These are phyloP conservation scores for Dione vanillae DNA, from an alignment of 2,888 invertebrate genomes.

Conservation along the genomic window DNA sequence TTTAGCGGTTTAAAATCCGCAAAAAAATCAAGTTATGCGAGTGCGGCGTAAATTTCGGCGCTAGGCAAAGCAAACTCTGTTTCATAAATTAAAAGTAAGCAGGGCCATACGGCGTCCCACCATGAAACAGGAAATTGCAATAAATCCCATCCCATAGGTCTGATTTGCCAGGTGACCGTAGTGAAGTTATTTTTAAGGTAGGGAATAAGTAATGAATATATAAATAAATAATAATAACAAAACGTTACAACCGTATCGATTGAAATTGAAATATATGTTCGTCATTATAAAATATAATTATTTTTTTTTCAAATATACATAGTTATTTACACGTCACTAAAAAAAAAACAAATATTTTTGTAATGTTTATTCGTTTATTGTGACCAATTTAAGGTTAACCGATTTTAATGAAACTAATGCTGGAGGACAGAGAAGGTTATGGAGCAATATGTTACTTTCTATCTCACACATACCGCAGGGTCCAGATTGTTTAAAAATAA, in stretches of 20 bases:
- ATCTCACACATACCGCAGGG: too few relatives aligned
- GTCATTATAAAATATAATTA: too few relatives aligned
- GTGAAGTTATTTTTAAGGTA: background rate
- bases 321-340: too few relatives aligned
- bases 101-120: conserved; percentile 53
- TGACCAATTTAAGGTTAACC: too few relatives aligned
- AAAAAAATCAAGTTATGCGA: conserved; percentile 44
- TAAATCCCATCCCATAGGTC: conserved; percentile 58
- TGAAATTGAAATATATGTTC: background rate
- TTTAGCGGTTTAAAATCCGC: conserved; percentile 44
- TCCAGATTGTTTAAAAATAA: too few relatives aligned
- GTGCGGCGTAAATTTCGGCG: conserved; percentile 45
- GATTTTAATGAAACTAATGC: too few relatives aligned
- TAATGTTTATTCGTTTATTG: too few relatives aligned
- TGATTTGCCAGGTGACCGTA: conserved; percentile 41
- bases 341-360: too few relatives aligned
- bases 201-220: conserved; percentile 18
- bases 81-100: conserved; percentile 74
- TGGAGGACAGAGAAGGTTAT: too few relatives aligned
- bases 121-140: conserved; percentile 55
- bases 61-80: conserved; percentile 55
- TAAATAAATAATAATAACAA: conserved; percentile 13
- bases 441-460: too few relatives aligned
- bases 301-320: too few relatives aligned
- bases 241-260: background rate